Evolutionary conservation across 2,797 vertebrate genomes (phyloP).

Genomic region (Amazona finschi): DNA sequence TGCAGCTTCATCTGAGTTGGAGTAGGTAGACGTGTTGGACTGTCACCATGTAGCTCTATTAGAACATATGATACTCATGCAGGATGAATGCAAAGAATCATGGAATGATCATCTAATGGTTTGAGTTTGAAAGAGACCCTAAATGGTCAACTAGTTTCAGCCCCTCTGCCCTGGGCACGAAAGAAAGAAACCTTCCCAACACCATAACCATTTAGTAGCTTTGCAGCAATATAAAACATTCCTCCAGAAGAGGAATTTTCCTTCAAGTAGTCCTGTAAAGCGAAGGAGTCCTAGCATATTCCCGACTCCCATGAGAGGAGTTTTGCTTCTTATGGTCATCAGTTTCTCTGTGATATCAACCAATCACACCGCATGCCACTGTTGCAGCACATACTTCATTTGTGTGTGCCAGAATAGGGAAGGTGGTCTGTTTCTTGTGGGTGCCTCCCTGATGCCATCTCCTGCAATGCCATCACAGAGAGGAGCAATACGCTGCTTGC

Average conservation of each 20-base stretch:
- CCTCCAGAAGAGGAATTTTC: background rate
- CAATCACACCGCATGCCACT: background rate
- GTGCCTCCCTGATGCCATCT: background rate
- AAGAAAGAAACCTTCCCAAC: background rate
- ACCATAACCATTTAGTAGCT: background rate
- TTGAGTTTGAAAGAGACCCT: background rate
- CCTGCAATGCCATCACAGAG: background rate
- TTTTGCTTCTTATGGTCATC: background rate
- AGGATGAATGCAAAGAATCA: background rate
- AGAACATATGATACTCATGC: background rate
- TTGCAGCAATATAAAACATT: background rate
- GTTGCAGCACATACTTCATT: background rate
- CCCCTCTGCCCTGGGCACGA: background rate
- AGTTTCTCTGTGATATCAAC: background rate
- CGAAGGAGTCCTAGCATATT: fast-evolving
- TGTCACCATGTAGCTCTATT: background rate
- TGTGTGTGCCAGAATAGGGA: background rate
- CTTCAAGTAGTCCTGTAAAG: background rate
- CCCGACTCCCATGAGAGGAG: fast-evolving
- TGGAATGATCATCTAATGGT: background rate
- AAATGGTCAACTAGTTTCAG: background rate
- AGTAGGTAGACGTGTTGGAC: background rate
- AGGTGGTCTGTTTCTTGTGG: background rate
- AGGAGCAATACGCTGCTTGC: background rate
- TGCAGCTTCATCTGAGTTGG: background rate